phyloP scores from a whole-genome alignment of 2,888 invertebrate genomes.

The Apotomis turbidana region DNA sequence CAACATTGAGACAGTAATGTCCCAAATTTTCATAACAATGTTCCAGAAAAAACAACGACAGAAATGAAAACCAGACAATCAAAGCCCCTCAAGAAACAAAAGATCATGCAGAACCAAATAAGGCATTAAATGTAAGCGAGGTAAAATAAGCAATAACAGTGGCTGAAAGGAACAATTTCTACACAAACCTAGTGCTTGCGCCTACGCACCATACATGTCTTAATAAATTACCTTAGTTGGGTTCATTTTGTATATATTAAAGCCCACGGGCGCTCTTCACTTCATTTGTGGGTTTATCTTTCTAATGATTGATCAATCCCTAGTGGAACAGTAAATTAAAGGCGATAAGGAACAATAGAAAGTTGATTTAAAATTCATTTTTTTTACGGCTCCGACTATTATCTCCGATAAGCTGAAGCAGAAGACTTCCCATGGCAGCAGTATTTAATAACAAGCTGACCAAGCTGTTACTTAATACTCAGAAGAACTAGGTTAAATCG shows the following conservation, averaged over 20 bases:
- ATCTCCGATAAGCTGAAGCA: too few relatives aligned
- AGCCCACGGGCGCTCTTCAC: conserved; percentile 34
- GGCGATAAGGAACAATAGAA: conserved; percentile 11
- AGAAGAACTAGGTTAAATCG: too few relatives aligned
- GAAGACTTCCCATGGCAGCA: too few relatives aligned
- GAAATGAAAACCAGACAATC: conserved; percentile 7
- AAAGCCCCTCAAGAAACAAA: conserved; percentile 13
- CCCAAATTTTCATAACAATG: conserved; percentile 27
- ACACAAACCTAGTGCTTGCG: conserved; percentile 32
- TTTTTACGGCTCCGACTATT: too few relatives aligned
- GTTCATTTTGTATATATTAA: conserved; percentile 37
- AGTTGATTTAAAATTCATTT: not conserved
- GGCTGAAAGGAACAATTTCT: conserved; percentile 34
- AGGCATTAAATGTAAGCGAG: conserved; percentile 20
- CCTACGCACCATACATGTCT: conserved; percentile 36
- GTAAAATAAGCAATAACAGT: conserved; percentile 30
- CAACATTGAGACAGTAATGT: conserved; percentile 33
- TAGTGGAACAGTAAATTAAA: not conserved
- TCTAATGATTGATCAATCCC: conserved; percentile 32
- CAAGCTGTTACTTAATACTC: too few relatives aligned
- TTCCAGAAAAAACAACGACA: conserved; percentile 11
- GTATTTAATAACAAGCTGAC: too few relatives aligned
- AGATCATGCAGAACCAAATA: conserved; percentile 18
- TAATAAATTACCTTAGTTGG: conserved; percentile 36
- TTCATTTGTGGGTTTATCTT: conserved; percentile 33